Evolutionary conservation across 2,797 vertebrate species (phyloP).

Genomic region (Melanogrammus aeglefinus): DNA sequence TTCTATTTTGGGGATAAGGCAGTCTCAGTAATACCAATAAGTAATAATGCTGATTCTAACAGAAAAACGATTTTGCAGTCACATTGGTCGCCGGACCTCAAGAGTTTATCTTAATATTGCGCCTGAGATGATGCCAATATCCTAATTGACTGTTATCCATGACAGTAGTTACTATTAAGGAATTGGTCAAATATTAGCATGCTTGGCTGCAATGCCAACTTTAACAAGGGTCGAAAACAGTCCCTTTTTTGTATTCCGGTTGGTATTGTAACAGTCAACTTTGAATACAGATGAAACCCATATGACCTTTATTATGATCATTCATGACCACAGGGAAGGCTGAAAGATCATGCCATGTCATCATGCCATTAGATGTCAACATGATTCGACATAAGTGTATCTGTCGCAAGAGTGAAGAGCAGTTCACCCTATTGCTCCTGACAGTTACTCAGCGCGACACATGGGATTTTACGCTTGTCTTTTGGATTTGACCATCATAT

Average conservation of each 20-base stretch:
- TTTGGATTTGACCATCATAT: not conserved
- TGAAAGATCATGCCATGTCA: not conserved
- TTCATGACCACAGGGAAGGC: not conserved
- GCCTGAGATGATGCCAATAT: conserved; percentile 12
- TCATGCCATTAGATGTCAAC: not conserved
- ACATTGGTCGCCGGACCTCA: not conserved
- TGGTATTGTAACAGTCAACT: conserved; percentile 1
- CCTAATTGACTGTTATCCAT: conserved; percentile 14
- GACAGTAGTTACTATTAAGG: conserved; percentile 11
- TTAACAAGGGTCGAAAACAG: not conserved
- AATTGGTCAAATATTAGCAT: conserved; percentile 27
- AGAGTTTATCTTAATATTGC: conserved; percentile 39
- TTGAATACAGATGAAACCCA: not conserved
- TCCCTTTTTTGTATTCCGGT: not conserved
- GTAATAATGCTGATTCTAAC: not conserved
- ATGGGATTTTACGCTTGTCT: not conserved
- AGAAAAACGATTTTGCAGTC: not conserved
- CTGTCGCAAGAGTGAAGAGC: not conserved
- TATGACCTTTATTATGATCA: not conserved
- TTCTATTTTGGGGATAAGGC: not conserved
- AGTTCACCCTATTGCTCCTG: not conserved
- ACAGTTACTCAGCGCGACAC: not conserved
- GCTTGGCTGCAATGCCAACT: conserved; percentile 12
- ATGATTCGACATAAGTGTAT: not conserved
- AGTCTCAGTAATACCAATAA: not conserved